These are phyloP conservation scores for Pachypanchax playfairii DNA, from an alignment of 2,113 vertebrate genomes.

Conservation along the genomic window DNA sequence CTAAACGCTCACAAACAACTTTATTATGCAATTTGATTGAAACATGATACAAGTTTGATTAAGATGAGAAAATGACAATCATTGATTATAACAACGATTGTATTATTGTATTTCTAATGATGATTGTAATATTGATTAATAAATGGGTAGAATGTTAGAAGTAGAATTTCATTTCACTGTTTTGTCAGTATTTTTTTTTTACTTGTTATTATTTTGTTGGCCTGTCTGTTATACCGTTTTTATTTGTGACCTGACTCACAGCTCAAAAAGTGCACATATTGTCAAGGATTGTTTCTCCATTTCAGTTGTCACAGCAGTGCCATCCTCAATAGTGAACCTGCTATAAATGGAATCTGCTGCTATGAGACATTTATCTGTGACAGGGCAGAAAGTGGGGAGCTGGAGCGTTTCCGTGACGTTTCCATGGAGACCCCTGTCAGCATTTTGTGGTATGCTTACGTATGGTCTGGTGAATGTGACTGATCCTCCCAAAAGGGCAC, in stretches of 20 bases:
- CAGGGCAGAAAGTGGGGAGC: conserved; percentile 6
- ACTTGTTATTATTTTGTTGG: neutral
- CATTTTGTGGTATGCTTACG: conserved; percentile 10
- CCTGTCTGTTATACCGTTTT: neutral
- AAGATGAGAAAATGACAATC: neutral
- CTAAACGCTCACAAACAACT: neutral
- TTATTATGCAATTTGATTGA: neutral
- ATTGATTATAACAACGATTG: neutral
- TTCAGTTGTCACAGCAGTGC: conserved; percentile 6
- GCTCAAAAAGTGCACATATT: conserved; percentile 9
- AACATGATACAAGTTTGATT: neutral
- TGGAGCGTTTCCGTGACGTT: conserved; percentile 16
- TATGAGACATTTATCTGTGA: conserved; percentile 26
- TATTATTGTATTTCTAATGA: neutral
- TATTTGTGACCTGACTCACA: conserved; percentile 6
- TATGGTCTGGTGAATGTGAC: conserved; percentile 4
- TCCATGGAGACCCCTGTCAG: conserved; percentile 44
- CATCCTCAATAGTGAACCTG: conserved; percentile 25
- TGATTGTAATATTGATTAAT: neutral
- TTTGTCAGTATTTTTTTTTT: neutral
- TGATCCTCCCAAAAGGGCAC: conserved; percentile 7
- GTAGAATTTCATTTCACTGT: neutral
- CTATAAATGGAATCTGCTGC: conserved; percentile 46
- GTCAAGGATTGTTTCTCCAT: conserved; percentile 10
- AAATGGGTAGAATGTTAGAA: no score